Conservation (phyloP, 23 tunicate genomes). For the Halocynthia aurantium region DNA sequence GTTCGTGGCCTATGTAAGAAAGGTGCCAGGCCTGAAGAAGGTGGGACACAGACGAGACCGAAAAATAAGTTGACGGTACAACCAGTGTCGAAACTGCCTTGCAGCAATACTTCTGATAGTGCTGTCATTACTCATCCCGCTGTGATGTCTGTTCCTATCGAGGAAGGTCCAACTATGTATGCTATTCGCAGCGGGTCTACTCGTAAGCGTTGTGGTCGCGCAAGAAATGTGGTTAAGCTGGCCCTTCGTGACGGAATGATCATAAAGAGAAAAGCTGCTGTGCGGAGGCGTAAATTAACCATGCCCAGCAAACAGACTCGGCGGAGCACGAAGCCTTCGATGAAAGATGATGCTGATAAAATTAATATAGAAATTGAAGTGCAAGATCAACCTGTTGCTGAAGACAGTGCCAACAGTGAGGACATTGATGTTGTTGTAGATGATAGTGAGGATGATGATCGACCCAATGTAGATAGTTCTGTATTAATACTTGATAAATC, state of each 20-base stretch:
- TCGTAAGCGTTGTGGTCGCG: too few species aligned
- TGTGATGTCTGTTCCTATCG: not conserved
- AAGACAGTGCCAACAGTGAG: not conserved
- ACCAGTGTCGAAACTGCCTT: too few species aligned
- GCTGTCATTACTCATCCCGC: not conserved
- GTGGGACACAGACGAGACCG: not conserved
- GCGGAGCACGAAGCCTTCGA: not conserved
- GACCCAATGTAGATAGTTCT: not conserved
- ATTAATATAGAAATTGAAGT: constrained; percentile 9
- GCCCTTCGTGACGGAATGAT: not conserved
- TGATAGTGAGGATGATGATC: not conserved
- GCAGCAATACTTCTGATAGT: not conserved
- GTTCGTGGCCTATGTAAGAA: not conserved
- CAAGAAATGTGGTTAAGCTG: not conserved
- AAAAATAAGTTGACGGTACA: too few species aligned
- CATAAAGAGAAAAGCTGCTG: not conserved
- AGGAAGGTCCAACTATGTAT: constrained; percentile 19
- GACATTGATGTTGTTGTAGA: constrained; percentile 11
- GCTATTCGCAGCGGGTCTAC: constrained; percentile 17
- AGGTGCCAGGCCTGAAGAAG: not conserved
- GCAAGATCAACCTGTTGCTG: not conserved
- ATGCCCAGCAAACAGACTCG: not conserved
- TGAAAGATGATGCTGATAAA: not conserved
- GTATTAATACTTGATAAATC: too few species aligned
- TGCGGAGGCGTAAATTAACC: not conserved